phyloP scores from a whole-genome alignment of 2,113 vertebrate species.

The Lamprotornis superbus region DNA sequence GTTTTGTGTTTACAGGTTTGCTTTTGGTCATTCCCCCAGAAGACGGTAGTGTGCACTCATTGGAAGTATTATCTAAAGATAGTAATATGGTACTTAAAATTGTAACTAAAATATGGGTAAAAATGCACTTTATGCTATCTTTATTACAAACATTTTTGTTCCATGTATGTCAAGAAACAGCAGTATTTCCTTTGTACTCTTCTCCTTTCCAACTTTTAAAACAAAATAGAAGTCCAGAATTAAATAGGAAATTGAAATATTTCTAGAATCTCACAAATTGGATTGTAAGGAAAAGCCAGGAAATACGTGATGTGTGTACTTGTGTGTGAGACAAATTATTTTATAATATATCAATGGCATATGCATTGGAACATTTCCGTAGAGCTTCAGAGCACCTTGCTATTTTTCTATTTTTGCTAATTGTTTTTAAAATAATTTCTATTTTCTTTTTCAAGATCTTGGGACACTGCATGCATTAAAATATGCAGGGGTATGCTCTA shows the following conservation, averaged over 20 bases:
- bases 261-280: background rate
- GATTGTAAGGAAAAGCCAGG: background rate
- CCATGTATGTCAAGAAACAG: background rate
- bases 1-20: background rate
- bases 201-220: background rate
- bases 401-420: background rate
- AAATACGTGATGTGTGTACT: background rate
- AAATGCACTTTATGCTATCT: background rate
- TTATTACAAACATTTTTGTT: background rate
- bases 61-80: background rate
- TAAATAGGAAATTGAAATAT: background rate
- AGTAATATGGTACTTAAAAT: background rate
- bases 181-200: background rate
- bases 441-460: background rate
- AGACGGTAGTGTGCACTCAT: background rate
- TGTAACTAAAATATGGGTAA: background rate
- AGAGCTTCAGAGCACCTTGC: background rate
- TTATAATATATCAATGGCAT: background rate
- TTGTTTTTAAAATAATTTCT: background rate
- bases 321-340: background rate
- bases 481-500: background rate
- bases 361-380: background rate
- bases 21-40: background rate
- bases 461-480: background rate
- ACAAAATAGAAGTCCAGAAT: background rate